Conservation (phyloP, 2,797 vertebrate genomes). For the Heliangelus exortis region DNA sequence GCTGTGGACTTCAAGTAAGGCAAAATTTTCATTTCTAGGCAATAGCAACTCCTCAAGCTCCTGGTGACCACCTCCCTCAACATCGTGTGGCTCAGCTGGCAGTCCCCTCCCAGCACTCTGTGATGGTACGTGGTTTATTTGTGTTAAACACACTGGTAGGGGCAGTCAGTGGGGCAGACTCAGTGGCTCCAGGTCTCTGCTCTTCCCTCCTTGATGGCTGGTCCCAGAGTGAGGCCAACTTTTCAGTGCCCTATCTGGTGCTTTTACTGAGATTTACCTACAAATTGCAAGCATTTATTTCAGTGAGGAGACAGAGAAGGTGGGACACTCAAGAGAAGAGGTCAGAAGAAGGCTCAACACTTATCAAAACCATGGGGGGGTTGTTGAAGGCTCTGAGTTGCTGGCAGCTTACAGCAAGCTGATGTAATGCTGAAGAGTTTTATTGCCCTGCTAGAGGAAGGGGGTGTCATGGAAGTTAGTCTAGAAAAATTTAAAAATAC, state of each 20-base stretch:
- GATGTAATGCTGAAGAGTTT: background rate
- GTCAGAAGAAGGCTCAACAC: background rate
- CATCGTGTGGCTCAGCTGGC: constrained; percentile 79
- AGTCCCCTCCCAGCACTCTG: constrained; percentile 83
- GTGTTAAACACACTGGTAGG: background rate
- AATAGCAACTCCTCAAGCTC: constrained; percentile 82
- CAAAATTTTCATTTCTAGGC: constrained; percentile 74
- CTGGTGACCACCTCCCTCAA: constrained; percentile 81
- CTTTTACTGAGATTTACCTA: background rate
- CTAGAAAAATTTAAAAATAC: background rate
- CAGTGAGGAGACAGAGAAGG: background rate
- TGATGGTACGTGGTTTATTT: constrained; percentile 78
- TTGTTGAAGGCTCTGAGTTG: background rate
- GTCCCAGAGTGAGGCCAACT: background rate
- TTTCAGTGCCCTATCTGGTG: background rate
- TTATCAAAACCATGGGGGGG: background rate
- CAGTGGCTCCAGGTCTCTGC: background rate
- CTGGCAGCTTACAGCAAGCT: background rate
- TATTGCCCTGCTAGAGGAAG: background rate
- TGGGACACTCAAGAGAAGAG: background rate
- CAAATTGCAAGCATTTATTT: background rate
- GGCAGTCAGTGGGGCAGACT: background rate
- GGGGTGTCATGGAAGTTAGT: background rate
- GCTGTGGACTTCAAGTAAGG: constrained; percentile 11
- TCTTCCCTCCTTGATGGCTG: background rate